phyloP scores from a whole-genome alignment of 2,888 invertebrate species.

The Halictus quadricinctus region DNA sequence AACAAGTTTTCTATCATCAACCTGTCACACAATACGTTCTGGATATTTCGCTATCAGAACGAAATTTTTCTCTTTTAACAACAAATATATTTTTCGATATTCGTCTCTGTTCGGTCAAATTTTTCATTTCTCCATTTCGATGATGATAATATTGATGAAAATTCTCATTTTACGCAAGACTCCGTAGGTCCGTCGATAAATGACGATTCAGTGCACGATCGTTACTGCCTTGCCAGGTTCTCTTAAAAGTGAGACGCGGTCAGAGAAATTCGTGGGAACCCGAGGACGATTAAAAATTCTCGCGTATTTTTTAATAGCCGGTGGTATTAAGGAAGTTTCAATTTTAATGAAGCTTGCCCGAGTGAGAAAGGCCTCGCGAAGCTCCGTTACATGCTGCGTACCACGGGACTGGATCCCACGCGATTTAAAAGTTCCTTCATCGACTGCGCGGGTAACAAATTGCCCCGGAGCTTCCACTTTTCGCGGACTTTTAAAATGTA shows the following conservation, averaged over 20 bases:
- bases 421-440: conserved; percentile 48
- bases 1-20: neutral
- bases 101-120: too few species aligned
- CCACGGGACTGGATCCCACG: conserved; percentile 23
- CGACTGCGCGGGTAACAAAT: conserved; percentile 46
- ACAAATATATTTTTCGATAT: neutral
- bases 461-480: conserved; percentile 13
- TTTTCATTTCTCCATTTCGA: too few species aligned
- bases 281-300: conserved; percentile 26
- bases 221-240: neutral
- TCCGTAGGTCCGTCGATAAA: neutral
- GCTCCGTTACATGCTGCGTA: conserved; percentile 22
- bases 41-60: neutral
- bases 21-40: neutral
- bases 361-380: neutral
- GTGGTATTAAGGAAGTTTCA: conserved; percentile 46
- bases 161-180: neutral
- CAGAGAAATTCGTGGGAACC: conserved; percentile 7
- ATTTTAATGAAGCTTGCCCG: conserved; percentile 28
- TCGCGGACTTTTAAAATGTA: conserved; percentile 43
- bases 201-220: neutral
- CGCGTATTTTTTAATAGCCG: conserved; percentile 49
- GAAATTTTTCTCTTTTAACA: neutral
- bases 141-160: neutral
- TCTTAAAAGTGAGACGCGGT: neutral